Base-by-base conservation (phyloP, 2,888 invertebrate genomes). In the Elmis aenea region DNA sequence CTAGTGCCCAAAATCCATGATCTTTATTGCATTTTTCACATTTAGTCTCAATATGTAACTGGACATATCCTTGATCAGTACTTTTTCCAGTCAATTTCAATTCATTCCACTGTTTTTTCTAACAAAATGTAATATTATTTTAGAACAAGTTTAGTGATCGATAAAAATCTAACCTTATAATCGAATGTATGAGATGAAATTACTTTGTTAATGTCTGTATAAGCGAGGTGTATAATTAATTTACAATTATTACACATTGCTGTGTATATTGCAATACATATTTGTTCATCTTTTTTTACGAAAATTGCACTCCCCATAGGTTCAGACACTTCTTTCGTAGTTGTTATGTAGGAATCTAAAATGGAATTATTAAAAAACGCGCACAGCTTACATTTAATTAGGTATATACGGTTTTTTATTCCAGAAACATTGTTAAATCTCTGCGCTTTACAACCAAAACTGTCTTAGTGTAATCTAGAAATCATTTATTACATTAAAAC, bases 1-100 rank as follows among this genome's bases (percentile, higher is more conserved):
- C 55, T 23, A 57, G 38, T 4, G 54, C 52, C 54, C 55, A 56
- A 38, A 44, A 52, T 13, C 38, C 31, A 22, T 16, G 9, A 10
- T 16, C 5, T 10, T 21, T 20, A 9, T 15, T 6, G 13, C 22
- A 4, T 4, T 2, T n/a, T 3, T 12, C 2, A n/a, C 31, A 31
- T 6, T 2, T n/a, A 13, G 14, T 13, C 3, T 5, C 18, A 6
- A 23, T 23, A 22, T n/a, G 5, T 9, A 31, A 9, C 3, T 14
- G 6, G 4, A 31, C 9, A 15, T 14, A 12, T 13, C 10, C 8
- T 5, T 9, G 11, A 1, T 11, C n/a, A n/a, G n/a, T n/a, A n/a
- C n/a, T n/a, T 13, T 13, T 2, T n/a, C 10, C 8, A 22, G n/a
- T 33, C 6, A 5, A 13, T 33, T 33, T 31, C 13, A 21, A 13